Base-by-base conservation (phyloP, 2,797 vertebrate genomes). In the Sitta carolinensis region DNA sequence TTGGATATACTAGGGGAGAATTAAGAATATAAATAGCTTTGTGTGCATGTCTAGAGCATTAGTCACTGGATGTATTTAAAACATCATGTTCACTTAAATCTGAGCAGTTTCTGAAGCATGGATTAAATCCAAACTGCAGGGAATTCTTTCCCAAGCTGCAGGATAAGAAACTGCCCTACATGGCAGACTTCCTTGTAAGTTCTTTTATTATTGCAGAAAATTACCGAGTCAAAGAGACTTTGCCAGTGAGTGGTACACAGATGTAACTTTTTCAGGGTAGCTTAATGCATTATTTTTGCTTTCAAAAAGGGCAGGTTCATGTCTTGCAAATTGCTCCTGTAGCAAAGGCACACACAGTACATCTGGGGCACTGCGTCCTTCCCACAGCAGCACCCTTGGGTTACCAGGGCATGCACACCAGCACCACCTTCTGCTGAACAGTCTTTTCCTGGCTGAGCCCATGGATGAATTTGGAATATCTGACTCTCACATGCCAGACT, bases 381-480 rank as follows among this genome's bases (percentile, higher is more conserved):
- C 62, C 51, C 2, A 1, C 54, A 82, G 86, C 10, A 6, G 63
- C 69, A 30, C 48, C 9, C 29, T 10, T 7, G 7, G 5, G 5
- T 72, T 42, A 14, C 38, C 2, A 5, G 64, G 67, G 86, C 70
- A 32, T 40, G 74, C 68, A 5, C 50, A 36, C 3, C 19, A 80
- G 23, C 40, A 45, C 70, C 52, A 29, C 47, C 64, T 67, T 43
- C 36, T 73, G 87, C 94, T 88, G 80, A 93, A 59, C 89, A 36
- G 80, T 93, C 91, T 94, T 94, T 70, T 96, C 93, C 96, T 94
- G 95, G 94, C 79, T 50, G 34, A 89, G 69, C 45, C 79, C 19
- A 0, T 6, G 57, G 73, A 38, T 75, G 40, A 20, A 69, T 87
- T 77, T 34, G 74, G 43, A 93, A 32, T 52, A 13, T 21, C 48